A percentile compares a stretch with the other conserved stretches of the same genome.
phyloP scores from a whole-genome alignment of 2,797 vertebrate species.

The Tauraco hartlaubi region DNA sequence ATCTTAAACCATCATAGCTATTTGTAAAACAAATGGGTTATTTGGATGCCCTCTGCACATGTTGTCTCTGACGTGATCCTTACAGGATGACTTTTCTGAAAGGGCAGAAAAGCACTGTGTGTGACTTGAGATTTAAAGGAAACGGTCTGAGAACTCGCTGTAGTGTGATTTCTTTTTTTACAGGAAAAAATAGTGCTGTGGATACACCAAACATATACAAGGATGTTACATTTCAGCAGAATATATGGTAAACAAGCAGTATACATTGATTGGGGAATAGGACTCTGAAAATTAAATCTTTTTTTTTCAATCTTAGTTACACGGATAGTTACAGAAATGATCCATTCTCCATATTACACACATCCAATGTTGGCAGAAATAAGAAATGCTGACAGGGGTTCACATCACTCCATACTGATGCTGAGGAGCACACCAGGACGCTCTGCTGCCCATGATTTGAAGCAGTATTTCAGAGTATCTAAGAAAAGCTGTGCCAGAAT shows the following conservation, averaged over 20 bases:
- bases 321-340: neutral
- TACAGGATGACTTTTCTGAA: neutral
- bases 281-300: neutral
- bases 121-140: neutral
- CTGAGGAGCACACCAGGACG: neutral
- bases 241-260: neutral
- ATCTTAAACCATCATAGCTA: neutral
- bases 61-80: neutral
- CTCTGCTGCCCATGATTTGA: neutral
- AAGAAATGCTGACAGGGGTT: neutral
- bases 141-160: neutral
- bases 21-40: neutral
- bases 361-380: neutral
- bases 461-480: neutral
- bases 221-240: neutral
- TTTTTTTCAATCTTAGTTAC: neutral
- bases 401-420: neutral
- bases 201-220: neutral
- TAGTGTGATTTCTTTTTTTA: neutral
- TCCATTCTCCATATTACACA: neutral
- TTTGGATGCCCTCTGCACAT: neutral
- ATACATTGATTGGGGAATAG: neutral
- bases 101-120: neutral
- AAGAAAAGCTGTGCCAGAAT: neutral
- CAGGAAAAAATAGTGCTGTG: neutral